Percentiles rank a stretch among this genome's conserved stretches.
phyloP scores from a whole-genome alignment of 2,113 vertebrate species.

The Guaruba guarouba region DNA sequence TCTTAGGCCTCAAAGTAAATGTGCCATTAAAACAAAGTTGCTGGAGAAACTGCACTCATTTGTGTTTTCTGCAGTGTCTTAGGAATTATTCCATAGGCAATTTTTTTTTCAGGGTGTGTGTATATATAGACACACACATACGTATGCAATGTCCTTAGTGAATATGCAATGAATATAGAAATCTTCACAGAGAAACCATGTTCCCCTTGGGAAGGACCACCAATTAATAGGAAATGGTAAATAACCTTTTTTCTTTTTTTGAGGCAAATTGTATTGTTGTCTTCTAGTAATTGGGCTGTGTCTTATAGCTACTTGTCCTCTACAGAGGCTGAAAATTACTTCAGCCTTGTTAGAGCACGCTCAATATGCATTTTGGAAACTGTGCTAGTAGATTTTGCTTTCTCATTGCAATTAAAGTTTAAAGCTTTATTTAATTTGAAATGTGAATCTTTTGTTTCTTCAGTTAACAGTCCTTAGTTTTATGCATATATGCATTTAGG shows the following conservation, averaged over 20 bases:
- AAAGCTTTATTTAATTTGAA: neutral
- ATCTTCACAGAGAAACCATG: neutral
- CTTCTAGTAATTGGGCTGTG: neutral
- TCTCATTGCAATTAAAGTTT: neutral
- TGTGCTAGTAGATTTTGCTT: neutral
- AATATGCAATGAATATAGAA: too few species aligned
- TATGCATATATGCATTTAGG: neutral
- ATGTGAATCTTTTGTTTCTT: neutral
- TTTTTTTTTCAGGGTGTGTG: neutral
- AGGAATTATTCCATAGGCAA: neutral
- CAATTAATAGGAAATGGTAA: neutral
- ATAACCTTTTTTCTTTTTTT: neutral
- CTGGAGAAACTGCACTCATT: neutral
- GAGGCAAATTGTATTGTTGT: neutral
- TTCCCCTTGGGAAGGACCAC: neutral
- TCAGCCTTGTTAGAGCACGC: neutral
- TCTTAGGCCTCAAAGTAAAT: neutral
- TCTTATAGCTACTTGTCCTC: neutral
- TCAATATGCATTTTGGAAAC: fast-evolving
- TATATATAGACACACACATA: neutral
- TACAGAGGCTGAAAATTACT: neutral
- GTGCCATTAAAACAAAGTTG: neutral
- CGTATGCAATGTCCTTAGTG: fast-evolving
- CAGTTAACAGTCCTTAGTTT: neutral
- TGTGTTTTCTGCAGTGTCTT: neutral